Percentiles rank a stretch among this genome's conserved stretches.
Conservation (phyloP, 1,140 invertebrate species). For the Calephelis virginiensis region DNA sequence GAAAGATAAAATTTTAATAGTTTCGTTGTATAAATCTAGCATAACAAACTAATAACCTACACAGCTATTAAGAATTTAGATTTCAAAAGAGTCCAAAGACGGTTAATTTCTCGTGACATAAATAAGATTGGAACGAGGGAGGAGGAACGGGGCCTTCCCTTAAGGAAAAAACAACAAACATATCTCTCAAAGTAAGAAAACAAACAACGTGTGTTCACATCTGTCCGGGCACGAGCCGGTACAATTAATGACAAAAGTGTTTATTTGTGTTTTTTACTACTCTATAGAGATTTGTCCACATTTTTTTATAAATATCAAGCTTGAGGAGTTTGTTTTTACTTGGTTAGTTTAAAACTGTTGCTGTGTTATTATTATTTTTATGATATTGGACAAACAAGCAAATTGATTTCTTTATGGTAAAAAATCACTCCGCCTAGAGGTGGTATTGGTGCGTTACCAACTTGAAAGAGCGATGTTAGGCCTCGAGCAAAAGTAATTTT, state of each 20-base stretch:
- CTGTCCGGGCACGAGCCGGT: conserved; percentile 62
- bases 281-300: conserved; percentile 7
- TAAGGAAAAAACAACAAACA: conserved; percentile 67
- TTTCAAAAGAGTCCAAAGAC: conserved; percentile 41
- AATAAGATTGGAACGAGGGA: conserved; percentile 60
- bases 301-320: not conserved
- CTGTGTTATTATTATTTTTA: no score
- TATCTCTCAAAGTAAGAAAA: conserved; percentile 72
- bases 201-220: conserved; percentile 76
- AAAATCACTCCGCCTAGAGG: no score
- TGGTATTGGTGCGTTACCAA: no score
- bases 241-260: conserved; percentile 33
- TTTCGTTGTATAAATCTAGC: not conserved
- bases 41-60: conserved; percentile 34
- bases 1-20: not conserved
- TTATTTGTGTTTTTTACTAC: conserved; percentile 5
- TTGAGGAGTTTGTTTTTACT: no score
- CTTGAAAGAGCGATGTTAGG: no score
- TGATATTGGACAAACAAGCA: no score
- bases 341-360: no score
- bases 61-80: conserved; percentile 54
- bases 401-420: no score
- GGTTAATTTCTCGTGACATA: conserved; percentile 70
- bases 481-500: no score
- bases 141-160: conserved; percentile 33